Evolutionary conservation across 2,888 invertebrate genomes (phyloP), one percentile per base, ranked within the genome.

Genomic region (Carcina quercana): DNA sequence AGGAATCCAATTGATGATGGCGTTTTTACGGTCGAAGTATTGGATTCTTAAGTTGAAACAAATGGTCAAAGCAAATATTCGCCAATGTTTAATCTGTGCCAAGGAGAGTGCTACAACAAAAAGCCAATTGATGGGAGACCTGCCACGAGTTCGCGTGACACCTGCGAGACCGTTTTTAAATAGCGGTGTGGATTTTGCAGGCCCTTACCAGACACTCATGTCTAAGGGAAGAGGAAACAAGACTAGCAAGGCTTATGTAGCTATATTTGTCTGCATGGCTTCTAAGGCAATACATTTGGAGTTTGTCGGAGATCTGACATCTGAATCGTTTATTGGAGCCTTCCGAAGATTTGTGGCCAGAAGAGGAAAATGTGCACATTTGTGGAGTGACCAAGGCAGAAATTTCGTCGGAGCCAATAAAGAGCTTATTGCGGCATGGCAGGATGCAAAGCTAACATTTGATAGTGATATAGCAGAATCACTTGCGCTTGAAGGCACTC

Each of bases 21-120:
- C 31, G 12, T 46, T 48, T 29, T 26, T 58, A 12, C 28, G 47
- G n/a, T 34, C 40, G 1, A 46, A 39, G 28, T 57, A 43, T 28
- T 53, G 52, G 50, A 48, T 55, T 4, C 5, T 47, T 1, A 30
- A 34, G 21, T 43, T 27, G 4, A 58, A 53, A 28, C 5, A 8
- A 1, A 3, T 37, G 8, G 49, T 50, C 0, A 44, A 45, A 22
- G 5, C 15, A 14, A 19, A 36, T 7, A 37, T 47, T 5, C 40
- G 38, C 15, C 33, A 38, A 36, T 41, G 41, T 36, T 32, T 36
- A 26, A 12, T 34, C 7, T 41, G 38, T 36, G 34, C 25, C 15
- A 36, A 32, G 30, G 28, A 38, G 3, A 21, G 12, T 7, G 29
- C 37, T 28, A 14, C 13, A 10, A 26, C 38, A 14, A 5, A 7